Evolutionary conservation across 2,888 invertebrate genomes (phyloP), one percentile per base, ranked within the genome.

Genomic region (Drosophila nr. perissopoda): DNA sequence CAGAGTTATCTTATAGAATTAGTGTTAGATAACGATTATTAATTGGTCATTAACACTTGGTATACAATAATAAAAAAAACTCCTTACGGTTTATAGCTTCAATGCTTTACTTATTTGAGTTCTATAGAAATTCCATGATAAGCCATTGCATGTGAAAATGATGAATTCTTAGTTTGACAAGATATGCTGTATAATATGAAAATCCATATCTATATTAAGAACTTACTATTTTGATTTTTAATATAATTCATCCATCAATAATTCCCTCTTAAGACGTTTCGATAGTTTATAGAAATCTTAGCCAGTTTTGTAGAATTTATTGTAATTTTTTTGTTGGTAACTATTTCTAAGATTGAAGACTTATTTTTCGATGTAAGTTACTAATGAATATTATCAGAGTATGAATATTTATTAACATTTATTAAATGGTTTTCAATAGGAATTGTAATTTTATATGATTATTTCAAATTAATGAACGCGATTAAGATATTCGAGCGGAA

Each of bases 191-290:
- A n/a, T n/a, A 1, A 2, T 13, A 21, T 7, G 3, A 21, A 7
- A 21, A 21, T 13, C 2, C 42, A 21, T 45, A 21, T 21, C 21
- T 4, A 4, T 13, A 1, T 45, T 13, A 21, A 2, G 2, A 21
- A 21, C 1, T 2, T 0, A n/a, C 0, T 7, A 13, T 2, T 13
- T 45, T 45, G 11, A 5, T n/a, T 40, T 6, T 4, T 45, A 0
- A 13, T 1, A 4, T 13, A 45, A 45, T 21, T 45, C 2, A 13
- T 45, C 7, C 7, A 13, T 13, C 21, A 45, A 13, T 4, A 45
- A 45, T 45, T 21, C 4, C 4, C 13, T 13, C 2, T 21, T 10
- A 4, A 18, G 4, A 38, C 11, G 5, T 6, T n/a, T 13, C 21
- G 3, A 13, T 3, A 13, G 2, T 42, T n/a, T 42, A 21, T 11